Evolutionary conservation across 2,113 vertebrate genomes (phyloP).

Genomic region (Chelonoidis abingdonii): DNA sequence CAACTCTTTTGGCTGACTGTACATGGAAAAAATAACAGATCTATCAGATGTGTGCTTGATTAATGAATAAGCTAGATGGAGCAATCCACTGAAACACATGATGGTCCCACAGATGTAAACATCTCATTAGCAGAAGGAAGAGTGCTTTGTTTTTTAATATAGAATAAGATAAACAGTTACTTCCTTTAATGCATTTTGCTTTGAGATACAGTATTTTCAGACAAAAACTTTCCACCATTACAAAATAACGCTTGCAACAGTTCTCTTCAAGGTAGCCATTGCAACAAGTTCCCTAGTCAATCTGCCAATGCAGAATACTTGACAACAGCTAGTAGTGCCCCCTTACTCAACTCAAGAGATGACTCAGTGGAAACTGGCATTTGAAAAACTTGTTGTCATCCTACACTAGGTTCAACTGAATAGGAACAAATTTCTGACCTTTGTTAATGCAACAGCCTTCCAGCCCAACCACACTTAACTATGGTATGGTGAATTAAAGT

Average conservation of each 20-base stretch:
- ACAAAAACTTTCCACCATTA: not conserved
- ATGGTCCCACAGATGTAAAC: not conserved
- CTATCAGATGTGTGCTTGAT: rapidly evolving
- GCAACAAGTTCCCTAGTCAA: constrained; percentile 35
- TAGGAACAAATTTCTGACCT: constrained; percentile 52
- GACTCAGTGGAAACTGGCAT: constrained; percentile 60
- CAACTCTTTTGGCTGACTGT: not conserved
- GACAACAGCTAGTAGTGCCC: not conserved
- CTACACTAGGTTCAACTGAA: constrained; percentile 13
- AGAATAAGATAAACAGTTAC: not conserved
- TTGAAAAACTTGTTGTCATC: constrained; percentile 8
- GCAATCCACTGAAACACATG: not conserved
- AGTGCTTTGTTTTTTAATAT: not conserved
- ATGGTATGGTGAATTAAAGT: not conserved
- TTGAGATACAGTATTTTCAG: not conserved
- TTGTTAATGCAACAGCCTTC: not conserved
- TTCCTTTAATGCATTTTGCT: not conserved
- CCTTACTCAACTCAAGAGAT: constrained; percentile 31
- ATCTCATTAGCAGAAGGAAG: not conserved
- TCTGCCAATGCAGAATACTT: constrained; percentile 57
- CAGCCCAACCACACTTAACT: not conserved
- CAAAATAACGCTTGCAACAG: constrained; percentile 3
- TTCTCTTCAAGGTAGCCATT: not conserved
- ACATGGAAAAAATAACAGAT: not conserved
- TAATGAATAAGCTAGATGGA: not conserved